phyloP scores from a whole-genome alignment of 2,888 invertebrate genomes.

The Rhopalosiphum nymphaeae region DNA sequence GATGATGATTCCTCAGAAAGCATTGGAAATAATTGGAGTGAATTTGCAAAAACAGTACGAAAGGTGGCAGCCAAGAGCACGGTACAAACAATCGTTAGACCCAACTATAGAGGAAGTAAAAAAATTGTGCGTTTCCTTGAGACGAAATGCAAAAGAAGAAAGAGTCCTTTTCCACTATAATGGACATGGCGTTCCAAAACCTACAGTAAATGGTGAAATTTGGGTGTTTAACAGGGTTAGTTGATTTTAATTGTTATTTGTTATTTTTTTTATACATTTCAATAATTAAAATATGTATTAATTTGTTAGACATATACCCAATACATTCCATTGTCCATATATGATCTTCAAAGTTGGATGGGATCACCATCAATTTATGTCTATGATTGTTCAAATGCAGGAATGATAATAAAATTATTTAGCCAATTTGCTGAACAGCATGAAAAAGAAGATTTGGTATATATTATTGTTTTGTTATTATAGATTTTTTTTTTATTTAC shows the following conservation, averaged over 20 bases:
- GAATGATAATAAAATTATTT: constrained; percentile 93
- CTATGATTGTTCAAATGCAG: constrained; percentile 99
- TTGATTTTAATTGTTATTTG: constrained; percentile 60
- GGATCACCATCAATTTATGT: constrained; percentile 99
- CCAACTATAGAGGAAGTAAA: constrained; percentile 99
- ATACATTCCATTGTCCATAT: constrained; percentile 98
- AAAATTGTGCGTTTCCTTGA: constrained; percentile 92
- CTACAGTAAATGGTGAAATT: constrained; percentile 97
- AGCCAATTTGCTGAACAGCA: constrained; percentile 92
- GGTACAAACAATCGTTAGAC: constrained; percentile 97
- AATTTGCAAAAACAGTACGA: constrained; percentile 97
- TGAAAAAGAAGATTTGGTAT: constrained; percentile 82
- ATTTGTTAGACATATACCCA: constrained; percentile 89
- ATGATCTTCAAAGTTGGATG: constrained; percentile 99
- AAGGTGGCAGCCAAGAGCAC: constrained; percentile 97
- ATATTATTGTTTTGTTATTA: constrained; percentile 8
- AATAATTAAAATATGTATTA: not conserved
- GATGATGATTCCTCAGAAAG: constrained; percentile 89
- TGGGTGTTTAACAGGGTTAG: constrained; percentile 98
- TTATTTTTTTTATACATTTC: constrained; percentile 5
- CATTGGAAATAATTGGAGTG: constrained; percentile 91
- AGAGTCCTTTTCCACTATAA: constrained; percentile 99
- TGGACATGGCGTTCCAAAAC: constrained; percentile 98
- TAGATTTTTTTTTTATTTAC: not conserved
- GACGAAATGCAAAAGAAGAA: constrained; percentile 98